phyloP scores from a whole-genome alignment of 2,113 vertebrate genomes.

The Rissa tridactyla region DNA sequence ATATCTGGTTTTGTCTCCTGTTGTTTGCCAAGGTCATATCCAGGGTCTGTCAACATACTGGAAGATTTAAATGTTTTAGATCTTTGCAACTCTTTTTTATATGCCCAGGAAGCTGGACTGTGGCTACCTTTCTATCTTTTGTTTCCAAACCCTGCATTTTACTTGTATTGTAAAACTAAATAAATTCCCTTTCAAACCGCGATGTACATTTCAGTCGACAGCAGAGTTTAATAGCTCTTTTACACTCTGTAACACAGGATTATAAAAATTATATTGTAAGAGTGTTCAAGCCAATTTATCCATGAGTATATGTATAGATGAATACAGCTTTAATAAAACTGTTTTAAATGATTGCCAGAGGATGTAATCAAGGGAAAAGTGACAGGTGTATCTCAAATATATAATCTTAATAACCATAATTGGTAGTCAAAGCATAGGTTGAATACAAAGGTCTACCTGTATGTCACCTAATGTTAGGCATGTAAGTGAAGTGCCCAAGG shows the following conservation, averaged over 20 bases:
- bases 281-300: not conserved
- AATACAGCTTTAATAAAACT: not conserved
- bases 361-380: not conserved
- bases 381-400: not conserved
- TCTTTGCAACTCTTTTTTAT: not conserved
- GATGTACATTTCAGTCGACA: not conserved
- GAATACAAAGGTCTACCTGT: not conserved
- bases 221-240: not conserved
- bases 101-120: not conserved
- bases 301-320: not conserved
- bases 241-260: not conserved
- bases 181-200: not conserved
- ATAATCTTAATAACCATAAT: not conserved
- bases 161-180: not conserved
- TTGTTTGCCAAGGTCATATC: not conserved
- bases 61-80: not conserved
- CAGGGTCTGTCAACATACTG: not conserved
- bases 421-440: not conserved
- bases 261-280: not conserved
- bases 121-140: not conserved
- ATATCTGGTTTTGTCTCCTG: not conserved
- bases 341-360: not conserved
- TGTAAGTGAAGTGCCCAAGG: not conserved
- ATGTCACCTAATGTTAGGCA: not conserved
- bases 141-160: not conserved